These are phyloP conservation scores for Pemphredon lugubris DNA, from an alignment of 2,888 invertebrate genomes.

Conservation along the genomic window DNA sequence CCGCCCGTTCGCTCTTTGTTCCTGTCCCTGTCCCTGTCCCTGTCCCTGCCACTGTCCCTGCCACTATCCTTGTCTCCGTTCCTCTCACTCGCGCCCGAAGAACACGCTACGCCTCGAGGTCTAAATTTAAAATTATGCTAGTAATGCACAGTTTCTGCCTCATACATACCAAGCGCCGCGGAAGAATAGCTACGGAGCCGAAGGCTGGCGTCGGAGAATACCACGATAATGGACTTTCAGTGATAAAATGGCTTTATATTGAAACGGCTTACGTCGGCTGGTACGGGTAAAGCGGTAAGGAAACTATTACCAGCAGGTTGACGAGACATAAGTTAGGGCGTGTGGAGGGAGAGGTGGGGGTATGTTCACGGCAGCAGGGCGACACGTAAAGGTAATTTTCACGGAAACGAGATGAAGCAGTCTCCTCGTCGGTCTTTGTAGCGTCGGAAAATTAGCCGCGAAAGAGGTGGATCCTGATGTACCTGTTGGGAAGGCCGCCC, in stretches of 20 bases:
- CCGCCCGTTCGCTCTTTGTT: background rate
- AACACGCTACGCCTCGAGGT: conserved; percentile 22
- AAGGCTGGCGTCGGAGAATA: conserved; percentile 23
- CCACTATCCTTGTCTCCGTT: background rate
- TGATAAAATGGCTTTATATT: conserved; percentile 75
- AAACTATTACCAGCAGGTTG: conserved; percentile 66
- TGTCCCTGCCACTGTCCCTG: background rate
- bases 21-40: conserved; percentile 8
- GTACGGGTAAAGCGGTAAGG: conserved; percentile 47
- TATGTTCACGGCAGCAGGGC: too few relatives aligned
- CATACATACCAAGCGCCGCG: conserved; percentile 56
- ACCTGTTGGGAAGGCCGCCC: too few relatives aligned
- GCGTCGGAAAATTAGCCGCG: conserved; percentile 1
- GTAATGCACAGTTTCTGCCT: conserved; percentile 71
- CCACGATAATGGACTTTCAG: conserved; percentile 76
- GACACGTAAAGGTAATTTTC: conserved; percentile 35
- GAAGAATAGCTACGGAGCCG: conserved; percentile 58
- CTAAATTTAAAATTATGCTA: conserved; percentile 76
- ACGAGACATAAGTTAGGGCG: conserved; percentile 59
- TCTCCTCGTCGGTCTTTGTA: conserved; percentile 5
- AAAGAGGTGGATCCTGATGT: background rate
- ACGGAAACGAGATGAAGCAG: background rate
- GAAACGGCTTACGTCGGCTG: conserved; percentile 69
- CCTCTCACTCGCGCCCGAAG: background rate
- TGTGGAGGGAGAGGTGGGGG: conserved; percentile 9